Evolutionary conservation across 2,113 vertebrate genomes (phyloP).

Genomic region (western clawed frog (Xenopus tropicalis)): DNA sequence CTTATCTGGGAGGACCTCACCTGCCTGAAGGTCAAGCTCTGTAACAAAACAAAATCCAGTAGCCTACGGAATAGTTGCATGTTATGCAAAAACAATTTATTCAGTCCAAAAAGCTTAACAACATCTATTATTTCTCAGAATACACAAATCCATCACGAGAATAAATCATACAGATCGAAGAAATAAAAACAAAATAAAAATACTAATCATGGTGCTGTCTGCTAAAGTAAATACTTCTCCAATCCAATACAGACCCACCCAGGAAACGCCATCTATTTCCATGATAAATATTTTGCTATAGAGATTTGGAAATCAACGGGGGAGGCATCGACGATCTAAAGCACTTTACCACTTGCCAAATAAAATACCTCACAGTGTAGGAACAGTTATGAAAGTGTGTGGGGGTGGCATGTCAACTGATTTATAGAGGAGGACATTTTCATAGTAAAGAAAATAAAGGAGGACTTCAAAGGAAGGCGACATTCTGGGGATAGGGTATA

Average conservation of each 20-base stretch:
- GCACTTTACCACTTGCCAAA: conserved; percentile 20
- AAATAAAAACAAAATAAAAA: not conserved
- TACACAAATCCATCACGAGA: not conserved
- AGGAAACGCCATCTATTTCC: conserved; percentile 25
- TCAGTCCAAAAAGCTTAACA: no score
- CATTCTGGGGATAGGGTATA: not conserved
- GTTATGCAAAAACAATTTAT: no score
- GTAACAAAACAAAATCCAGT: no score
- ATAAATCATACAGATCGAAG: not conserved
- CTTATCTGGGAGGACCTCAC: no score
- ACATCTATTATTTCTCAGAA: no score
- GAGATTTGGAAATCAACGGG: conserved; percentile 31
- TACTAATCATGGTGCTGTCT: not conserved
- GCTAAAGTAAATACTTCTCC: conserved; percentile 2
- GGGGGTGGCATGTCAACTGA: conserved; percentile 24
- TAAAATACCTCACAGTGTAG: conserved; percentile 34
- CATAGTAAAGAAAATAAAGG: conserved; percentile 23
- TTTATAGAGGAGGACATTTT: conserved; percentile 25
- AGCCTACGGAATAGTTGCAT: no score
- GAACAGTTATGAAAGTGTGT: conserved; percentile 27
- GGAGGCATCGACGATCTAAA: conserved; percentile 10
- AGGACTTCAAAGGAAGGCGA: conserved; percentile 7
- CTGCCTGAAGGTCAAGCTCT: no score
- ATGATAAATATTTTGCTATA: conserved; percentile 33
- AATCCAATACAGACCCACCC: conserved; percentile 10